Base-by-base conservation (phyloP, 2,888 invertebrate species). In the Drosophila emarginata region DNA sequence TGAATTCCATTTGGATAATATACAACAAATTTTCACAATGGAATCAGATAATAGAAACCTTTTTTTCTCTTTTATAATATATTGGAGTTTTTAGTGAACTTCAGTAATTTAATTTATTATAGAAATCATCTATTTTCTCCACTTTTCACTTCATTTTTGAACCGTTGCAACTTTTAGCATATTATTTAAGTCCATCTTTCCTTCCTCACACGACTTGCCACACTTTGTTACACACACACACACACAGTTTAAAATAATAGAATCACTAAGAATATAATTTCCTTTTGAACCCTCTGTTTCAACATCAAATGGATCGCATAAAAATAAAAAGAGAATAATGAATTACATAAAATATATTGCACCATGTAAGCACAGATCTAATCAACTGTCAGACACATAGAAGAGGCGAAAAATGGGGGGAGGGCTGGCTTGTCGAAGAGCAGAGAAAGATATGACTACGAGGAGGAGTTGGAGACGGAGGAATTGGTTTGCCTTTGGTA, bases 301-400 rank as follows among this genome's bases (percentile, higher is more conserved):
- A 12, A 12, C 3, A 18, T 45, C 11, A 18, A 45, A n/a, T n/a
- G n/a, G n/a, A n/a, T n/a, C 15, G 15, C 40, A 14, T 15, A 14
- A 40, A 40, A 40, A 40, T 14, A 15, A 12, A 36, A 36, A 12
- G 12, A 36, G 12, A 36, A 1, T 45, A 45, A 18, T 12, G 9
- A 45, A 45, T 45, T 45, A 45, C 18, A 11, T 45, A 11, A 45
- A 45, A 40, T 18, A 40, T 39, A 39, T 45, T 45, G 18, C 45
- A 21, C 45, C 18, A 45, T 21, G 18, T 45, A 21, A 45, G 45
- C 21, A 11, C 18, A 45, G 12, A 4, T 21, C 45, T 45, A 21
- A 45, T 45, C 45, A 21, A 11, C 6, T 45, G 18, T 45, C 45
- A 40, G 18, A 5, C 6, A 32, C 32, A 45, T 45, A 21, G 11